Evolutionary conservation across 2,797 vertebrate species (phyloP), one percentile per base, ranked within the genome.

Genomic region (Fratercula arctica): DNA sequence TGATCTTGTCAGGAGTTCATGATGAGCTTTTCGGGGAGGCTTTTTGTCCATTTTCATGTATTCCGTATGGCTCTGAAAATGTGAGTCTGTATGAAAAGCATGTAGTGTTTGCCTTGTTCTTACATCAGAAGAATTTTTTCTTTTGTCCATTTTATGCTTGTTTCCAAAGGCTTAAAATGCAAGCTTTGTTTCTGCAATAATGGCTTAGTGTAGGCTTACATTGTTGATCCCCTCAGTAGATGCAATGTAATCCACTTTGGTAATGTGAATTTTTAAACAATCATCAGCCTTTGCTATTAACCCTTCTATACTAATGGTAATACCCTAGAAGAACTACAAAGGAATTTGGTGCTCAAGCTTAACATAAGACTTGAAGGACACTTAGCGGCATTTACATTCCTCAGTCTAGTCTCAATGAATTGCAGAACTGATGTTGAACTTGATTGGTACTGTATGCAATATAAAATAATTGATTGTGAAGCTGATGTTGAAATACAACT

Each of bases 151-250:
- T 98, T 98, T 98, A 98, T 98, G 97, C 98, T 98, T 98, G 98
- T 98, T 98, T 98, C 98, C 96, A 98, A 98, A 98, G 98, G 97
- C 98, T 98, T 98, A 98, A 98, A 99, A 98, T 98, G 98, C 98
- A 98, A 98, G 97, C 98, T 98, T 98, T 98, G 98, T 99, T 98
- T 99, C 98, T 98, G 95, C 97, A 97, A 98, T 98, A 98, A 98
- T 97, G 98, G 97, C 98, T 98, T 98, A 98, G 98, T 98, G 97
- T 98, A 98, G 97, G 98, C 98, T 99, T 98, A 98, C 97, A 97
- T 97, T 98, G 98, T 98, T 98, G 98, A 98, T 98, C 98, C 98
- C 97, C 96, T 98, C 97, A 98, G 98, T 98, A 97, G 98, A 98
- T 98, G 98, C 98, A 98, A 97, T 97, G 98, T 98, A 99, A 99